Conservation (phyloP, 2,113 vertebrate genomes). For the Cairina moschata region DNA sequence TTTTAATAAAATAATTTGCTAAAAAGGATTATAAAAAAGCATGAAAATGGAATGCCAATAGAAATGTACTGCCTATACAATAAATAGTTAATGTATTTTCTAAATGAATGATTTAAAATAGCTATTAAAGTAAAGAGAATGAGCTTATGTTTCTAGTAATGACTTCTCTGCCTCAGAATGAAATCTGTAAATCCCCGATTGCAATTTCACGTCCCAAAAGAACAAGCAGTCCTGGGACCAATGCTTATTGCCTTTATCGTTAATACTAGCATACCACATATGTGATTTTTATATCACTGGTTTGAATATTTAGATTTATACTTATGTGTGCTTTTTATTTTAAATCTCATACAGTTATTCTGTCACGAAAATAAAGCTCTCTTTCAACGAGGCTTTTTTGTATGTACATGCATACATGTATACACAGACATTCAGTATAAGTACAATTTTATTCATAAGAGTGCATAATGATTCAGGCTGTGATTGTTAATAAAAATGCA, state of each 20-base stretch:
- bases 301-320: conserved; percentile 74
- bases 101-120: conserved; percentile 87
- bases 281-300: conserved; percentile 66
- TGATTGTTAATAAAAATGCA: conserved; percentile 86
- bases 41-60: conserved; percentile 64
- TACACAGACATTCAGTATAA: conserved; percentile 74
- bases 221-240: conserved; percentile 72
- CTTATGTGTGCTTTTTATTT: conserved; percentile 70
- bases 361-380: conserved; percentile 61
- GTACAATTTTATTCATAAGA: conserved; percentile 81
- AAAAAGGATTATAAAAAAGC: conserved; percentile 65
- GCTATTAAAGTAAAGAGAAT: conserved; percentile 85
- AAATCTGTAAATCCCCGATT: conserved; percentile 85
- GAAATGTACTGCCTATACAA: conserved; percentile 67
- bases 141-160: conserved; percentile 87
- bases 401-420: conserved; percentile 50
- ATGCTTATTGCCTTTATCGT: conserved; percentile 71
- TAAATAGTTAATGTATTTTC: conserved; percentile 83
- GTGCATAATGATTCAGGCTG: conserved; percentile 79
- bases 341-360: conserved; percentile 66
- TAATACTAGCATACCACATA: conserved; percentile 56
- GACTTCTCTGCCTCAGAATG: conserved; percentile 84
- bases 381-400: conserved; percentile 40
- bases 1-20: conserved; percentile 76
- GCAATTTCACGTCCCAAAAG: conserved; percentile 81